Evolutionary conservation across 2,113 vertebrate species (phyloP), one percentile per base, ranked within the genome.

Genomic region (Ciconia maguari): DNA sequence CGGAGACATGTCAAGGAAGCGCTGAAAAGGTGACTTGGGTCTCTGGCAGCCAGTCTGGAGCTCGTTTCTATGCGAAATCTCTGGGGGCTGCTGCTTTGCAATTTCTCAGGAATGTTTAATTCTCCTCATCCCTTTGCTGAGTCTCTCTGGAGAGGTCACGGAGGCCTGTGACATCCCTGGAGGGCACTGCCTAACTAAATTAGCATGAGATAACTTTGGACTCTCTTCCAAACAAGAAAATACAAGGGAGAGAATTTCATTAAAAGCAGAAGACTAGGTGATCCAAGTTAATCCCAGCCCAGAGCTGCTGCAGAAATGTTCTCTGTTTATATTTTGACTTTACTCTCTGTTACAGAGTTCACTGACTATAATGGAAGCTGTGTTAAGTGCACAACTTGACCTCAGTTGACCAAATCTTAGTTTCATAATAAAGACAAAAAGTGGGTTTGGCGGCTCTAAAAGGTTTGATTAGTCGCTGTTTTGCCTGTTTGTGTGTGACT

Each of bases 121-220:
- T 98, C 98, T 98, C 97, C 97, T 97, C 98, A 98, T 98, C 98
- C 98, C 97, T 97, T 97, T 93, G 80, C 96, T 51, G 96, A 97
- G 94, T 97, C 98, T 98, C 98, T 98, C 97, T 96, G 96, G 98
- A 98, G 98, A 97, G 98, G 98, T 98, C 98, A 98, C 79, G 93
- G 98, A 98, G 98, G 98, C 98, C 98, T 98, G 98, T 97, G 98
- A 98, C 98, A 98, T 98, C 98, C 98, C 98, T 97, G 90, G 98
- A 98, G 98, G 98, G 98, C 98, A 98, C 97, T 98, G 98, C 98
- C 98, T 98, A 98, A 98, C 98, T 98, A 98, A 98, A 98, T 99
- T 98, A 98, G 97, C 98, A 98, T 98, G 98, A 98, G 98, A 98
- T 99, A 99, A 99, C 98, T 98, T 98, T 98, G 96, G 98, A 98